Conservation (phyloP, 2,888 invertebrate genomes). For the Dicroscelio sp. region DNA sequence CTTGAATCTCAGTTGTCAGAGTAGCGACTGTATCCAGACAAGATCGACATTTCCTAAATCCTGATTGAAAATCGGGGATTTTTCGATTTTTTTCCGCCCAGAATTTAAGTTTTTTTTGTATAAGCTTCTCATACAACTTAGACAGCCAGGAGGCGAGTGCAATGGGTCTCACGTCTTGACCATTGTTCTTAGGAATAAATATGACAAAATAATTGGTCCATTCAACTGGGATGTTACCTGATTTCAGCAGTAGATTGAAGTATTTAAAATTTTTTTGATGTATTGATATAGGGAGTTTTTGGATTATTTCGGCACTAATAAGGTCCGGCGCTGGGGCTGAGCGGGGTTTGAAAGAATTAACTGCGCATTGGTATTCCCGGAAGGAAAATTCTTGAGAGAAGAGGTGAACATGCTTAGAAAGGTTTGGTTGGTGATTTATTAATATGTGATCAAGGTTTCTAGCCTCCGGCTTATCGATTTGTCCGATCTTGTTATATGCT, state of each 20-base stretch:
- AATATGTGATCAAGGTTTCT: too few relatives aligned
- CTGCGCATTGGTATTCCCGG: slow-evolving; percentile 10
- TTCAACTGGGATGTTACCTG: not conserved
- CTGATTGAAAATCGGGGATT: not conserved
- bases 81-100: not conserved
- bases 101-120: not conserved
- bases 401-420: not conserved
- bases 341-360: slow-evolving; percentile 3
- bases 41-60: not conserved
- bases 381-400: not conserved
- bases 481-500: not conserved
- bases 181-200: not conserved
- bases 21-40: slow-evolving; percentile 17
- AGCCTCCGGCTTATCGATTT: too few relatives aligned
- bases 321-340: slow-evolving; percentile 26
- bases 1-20: too few relatives aligned
- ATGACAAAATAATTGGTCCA: not conserved
- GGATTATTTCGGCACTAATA: not conserved
- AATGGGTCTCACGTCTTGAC: not conserved
- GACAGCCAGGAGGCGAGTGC: not conserved
- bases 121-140: not conserved
- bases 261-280: not conserved
- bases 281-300: not conserved
- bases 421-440: not conserved
- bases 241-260: not conserved